Percentiles rank a stretch among this genome's conserved stretches.
phyloP scores from a whole-genome alignment of 2,888 invertebrate species.

The Linyphia triangularis region DNA sequence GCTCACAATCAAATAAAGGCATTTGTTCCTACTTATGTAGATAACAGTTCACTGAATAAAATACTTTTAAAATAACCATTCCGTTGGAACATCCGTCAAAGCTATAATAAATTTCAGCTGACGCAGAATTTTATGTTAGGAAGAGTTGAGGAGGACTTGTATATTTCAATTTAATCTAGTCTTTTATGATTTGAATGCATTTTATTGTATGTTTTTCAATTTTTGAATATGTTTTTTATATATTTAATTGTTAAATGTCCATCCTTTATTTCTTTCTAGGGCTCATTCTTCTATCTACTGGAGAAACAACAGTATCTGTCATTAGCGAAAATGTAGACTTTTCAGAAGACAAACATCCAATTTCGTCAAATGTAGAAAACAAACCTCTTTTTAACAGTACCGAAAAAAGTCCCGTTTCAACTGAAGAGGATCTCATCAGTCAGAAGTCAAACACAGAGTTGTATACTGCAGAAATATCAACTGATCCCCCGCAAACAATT shows the following conservation, averaged over 20 bases:
- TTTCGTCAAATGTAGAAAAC: neutral
- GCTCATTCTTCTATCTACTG: constrained; percentile 4
- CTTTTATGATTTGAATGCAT: no score
- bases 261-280: constrained; percentile 27
- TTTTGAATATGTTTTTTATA: neutral
- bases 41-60: no score
- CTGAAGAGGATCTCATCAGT: neutral
- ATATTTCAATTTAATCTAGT: no score
- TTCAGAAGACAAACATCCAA: neutral
- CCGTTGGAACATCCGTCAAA: no score
- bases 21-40: no score
- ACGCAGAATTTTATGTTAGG: no score
- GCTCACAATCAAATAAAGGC: no score
- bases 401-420: neutral
- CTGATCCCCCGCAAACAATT: neutral
- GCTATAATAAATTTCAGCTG: no score
- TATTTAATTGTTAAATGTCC: neutral
- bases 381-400: neutral
- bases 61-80: no score
- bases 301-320: constrained; percentile 32
- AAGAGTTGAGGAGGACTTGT: no score
- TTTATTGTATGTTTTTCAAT: no score
- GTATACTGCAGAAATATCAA: neutral
- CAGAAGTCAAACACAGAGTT: neutral
- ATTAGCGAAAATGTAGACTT: constrained; percentile 1